phyloP scores from a whole-genome alignment of 2,113 vertebrate species.

The Picathartes gymnocephalus region DNA sequence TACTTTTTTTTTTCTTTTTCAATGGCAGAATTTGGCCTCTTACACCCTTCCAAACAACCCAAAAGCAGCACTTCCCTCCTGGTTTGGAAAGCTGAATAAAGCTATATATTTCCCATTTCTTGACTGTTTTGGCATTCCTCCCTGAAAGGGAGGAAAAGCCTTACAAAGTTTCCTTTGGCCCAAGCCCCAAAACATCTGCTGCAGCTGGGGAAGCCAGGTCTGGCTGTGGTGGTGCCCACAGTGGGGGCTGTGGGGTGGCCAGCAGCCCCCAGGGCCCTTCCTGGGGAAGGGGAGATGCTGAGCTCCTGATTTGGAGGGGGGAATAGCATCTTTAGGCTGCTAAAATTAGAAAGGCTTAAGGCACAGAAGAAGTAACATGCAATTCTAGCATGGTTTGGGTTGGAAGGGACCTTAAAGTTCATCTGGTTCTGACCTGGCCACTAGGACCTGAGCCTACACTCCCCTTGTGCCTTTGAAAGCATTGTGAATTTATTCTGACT shows the following conservation, averaged over 20 bases:
- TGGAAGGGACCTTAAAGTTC: neutral
- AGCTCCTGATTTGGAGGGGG: neutral
- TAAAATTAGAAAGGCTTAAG: neutral
- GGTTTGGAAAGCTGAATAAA: constrained; percentile 63
- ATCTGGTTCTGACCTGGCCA: neutral
- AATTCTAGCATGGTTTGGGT: neutral
- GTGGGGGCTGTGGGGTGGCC: neutral
- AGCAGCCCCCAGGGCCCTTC: neutral
- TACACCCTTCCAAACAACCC: neutral
- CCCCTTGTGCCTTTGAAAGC: fast-evolving
- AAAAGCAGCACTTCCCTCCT: constrained; percentile 19
- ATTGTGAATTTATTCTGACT: neutral
- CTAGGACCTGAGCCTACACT: neutral
- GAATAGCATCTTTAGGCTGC: neutral
- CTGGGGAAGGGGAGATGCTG: neutral
- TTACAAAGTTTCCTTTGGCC: constrained; percentile 63
- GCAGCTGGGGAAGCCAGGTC: neutral
- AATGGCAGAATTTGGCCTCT: neutral
- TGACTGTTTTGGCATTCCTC: constrained; percentile 68
- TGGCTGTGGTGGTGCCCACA: neutral
- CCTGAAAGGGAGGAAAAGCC: constrained; percentile 62
- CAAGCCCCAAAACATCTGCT: constrained; percentile 74
- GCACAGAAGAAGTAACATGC: fast-evolving
- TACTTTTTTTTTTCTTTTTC: neutral
- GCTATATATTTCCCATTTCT: constrained; percentile 70